These are phyloP conservation scores for Poecilia picta DNA, from an alignment of 2,797 vertebrate genomes.

Conservation along the genomic window DNA sequence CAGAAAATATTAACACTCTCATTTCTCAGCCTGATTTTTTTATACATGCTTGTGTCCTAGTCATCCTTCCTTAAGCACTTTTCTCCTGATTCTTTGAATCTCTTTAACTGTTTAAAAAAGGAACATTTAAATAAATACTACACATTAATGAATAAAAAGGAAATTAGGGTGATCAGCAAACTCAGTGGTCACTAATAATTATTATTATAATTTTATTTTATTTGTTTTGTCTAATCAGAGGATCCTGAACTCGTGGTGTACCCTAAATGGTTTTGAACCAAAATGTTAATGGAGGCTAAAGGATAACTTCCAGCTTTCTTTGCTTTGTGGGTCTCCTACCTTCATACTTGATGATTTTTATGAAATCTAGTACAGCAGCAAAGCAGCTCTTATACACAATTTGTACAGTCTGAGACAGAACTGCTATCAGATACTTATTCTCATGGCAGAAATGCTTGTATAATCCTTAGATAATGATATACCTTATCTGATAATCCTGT, in stretches of 20 bases:
- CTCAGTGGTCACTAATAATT: not conserved
- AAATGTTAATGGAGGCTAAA: not conserved
- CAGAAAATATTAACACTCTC: not conserved
- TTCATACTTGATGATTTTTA: not conserved
- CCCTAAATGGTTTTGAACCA: not conserved
- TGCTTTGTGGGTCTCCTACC: not conserved
- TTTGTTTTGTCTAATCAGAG: not conserved
- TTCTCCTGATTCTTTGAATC: not conserved
- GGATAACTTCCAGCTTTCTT: not conserved
- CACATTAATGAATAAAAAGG: not conserved
- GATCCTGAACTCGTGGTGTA: not conserved
- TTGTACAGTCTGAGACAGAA: constrained; percentile 9
- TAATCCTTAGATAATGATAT: constrained; percentile 80
- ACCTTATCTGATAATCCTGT: constrained; percentile 78
- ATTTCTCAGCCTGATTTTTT: not conserved
- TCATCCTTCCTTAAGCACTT: not conserved
- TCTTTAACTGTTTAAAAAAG: not conserved
- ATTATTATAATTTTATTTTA: not conserved
- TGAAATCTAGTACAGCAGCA: not conserved
- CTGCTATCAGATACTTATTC: constrained; percentile 32
- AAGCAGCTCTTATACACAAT: constrained; percentile 4
- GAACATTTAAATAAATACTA: not conserved
- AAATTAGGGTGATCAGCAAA: not conserved
- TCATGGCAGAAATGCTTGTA: constrained; percentile 34
- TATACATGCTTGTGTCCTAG: not conserved